Evolutionary conservation across 1,140 invertebrate species (phyloP).

Genomic region (Chironomus striatipennis): DNA sequence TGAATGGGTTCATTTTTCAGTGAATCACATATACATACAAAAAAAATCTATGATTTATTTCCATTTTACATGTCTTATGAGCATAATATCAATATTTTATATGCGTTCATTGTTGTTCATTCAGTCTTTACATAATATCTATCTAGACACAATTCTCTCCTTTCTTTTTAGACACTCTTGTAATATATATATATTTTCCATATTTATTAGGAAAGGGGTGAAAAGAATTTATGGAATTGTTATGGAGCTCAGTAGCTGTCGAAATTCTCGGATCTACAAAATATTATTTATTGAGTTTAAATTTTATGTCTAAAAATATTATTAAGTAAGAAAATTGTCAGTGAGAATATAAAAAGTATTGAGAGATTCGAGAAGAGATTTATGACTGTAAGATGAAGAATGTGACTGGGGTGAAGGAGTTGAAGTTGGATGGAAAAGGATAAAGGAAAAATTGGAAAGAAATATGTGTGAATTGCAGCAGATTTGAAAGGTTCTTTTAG

Average conservation of each 20-base stretch:
- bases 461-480: too few relatives aligned
- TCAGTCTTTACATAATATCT: not conserved
- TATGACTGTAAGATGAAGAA: too few relatives aligned
- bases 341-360: too few relatives aligned
- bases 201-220: not conserved
- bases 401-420: too few relatives aligned
- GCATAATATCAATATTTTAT: conserved; percentile 23
- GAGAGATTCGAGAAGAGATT: too few relatives aligned
- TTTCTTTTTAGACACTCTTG: not conserved
- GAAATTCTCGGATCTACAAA: conserved; percentile 11
- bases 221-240: conserved; percentile 17
- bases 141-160: too few relatives aligned
- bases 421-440: too few relatives aligned
- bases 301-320: not conserved
- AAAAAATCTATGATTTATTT: conserved; percentile 21
- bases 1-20: conserved; percentile 18
- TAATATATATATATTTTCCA: not conserved
- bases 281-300: conserved; percentile 21
- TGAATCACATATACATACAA: not conserved
- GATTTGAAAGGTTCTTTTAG: too few relatives aligned
- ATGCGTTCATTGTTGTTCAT: conserved; percentile 5
- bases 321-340: too few relatives aligned
- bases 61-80: conserved; percentile 23
- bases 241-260: conserved; percentile 16
- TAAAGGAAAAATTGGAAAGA: too few relatives aligned